Conservation (phyloP, 2,888 invertebrate species). For the Eremobia ochroleuca region DNA sequence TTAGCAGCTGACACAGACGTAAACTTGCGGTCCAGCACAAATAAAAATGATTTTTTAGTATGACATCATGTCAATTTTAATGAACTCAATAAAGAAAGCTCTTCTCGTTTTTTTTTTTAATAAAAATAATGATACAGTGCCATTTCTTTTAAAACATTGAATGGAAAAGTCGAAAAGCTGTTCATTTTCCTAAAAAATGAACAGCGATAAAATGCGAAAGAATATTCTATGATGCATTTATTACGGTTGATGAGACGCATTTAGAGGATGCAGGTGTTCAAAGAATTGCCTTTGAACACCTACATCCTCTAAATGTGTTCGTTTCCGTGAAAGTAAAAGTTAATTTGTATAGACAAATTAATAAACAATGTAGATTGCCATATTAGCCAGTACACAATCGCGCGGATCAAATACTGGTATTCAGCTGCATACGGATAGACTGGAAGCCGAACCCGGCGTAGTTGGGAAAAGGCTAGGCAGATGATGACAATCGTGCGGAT, state of each 20-base stretch:
- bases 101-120: not conserved
- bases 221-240: not conserved
- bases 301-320: not conserved
- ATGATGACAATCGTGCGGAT: not conserved
- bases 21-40: not conserved
- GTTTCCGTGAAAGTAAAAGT: conserved; percentile 1
- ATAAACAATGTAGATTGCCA: not conserved
- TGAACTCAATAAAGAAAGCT: not conserved
- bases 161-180: not conserved
- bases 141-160: not conserved
- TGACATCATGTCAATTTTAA: not conserved
- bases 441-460: too few relatives aligned
- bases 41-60: not conserved
- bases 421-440: too few relatives aligned
- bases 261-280: too few relatives aligned
- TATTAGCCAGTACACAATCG: not conserved
- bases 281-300: not conserved
- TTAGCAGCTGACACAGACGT: too few relatives aligned
- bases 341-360: not conserved
- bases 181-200: not conserved
- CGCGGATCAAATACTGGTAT: not conserved
- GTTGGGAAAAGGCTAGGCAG: too few relatives aligned
- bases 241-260: not conserved
- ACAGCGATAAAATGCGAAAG: not conserved
- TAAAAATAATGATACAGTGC: not conserved